phyloP scores from a whole-genome alignment of 35 echinoderm and acorn worm species.

The Apostichopus japonicus region DNA sequence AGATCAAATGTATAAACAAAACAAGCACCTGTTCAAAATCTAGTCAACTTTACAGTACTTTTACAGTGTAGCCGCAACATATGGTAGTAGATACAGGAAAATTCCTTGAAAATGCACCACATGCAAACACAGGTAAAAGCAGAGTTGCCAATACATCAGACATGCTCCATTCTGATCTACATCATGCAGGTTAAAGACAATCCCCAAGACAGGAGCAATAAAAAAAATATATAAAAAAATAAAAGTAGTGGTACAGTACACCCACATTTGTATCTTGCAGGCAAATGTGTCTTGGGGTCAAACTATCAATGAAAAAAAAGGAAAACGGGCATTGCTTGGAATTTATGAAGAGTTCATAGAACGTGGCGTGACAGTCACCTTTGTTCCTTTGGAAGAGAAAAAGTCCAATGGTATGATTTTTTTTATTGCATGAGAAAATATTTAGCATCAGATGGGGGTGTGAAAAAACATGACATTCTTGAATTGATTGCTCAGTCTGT shows the following conservation, averaged over 20 bases:
- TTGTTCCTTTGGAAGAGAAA: background rate
- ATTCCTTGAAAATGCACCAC: background rate
- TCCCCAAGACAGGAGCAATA: background rate
- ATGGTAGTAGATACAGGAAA: background rate
- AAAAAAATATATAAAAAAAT: background rate
- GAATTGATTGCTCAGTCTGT: background rate
- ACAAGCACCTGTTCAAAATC: background rate
- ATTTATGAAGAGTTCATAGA: background rate
- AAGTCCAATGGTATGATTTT: background rate
- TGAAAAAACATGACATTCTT: background rate
- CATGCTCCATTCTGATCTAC: background rate
- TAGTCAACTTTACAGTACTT: too few species aligned
- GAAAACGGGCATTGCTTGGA: background rate
- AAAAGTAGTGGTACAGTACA: background rate
- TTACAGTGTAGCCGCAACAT: too few species aligned
- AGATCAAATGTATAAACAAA: too few species aligned
- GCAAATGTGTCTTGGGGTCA: background rate
- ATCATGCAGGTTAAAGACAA: background rate
- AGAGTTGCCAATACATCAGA: background rate
- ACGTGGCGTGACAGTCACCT: background rate
- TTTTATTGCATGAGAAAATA: background rate
- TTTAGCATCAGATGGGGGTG: background rate
- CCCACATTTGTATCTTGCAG: background rate
- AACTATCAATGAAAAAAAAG: background rate
- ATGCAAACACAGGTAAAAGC: too few species aligned